Conservation (phyloP, 2,888 invertebrate species). For the Trichacis sp. region DNA sequence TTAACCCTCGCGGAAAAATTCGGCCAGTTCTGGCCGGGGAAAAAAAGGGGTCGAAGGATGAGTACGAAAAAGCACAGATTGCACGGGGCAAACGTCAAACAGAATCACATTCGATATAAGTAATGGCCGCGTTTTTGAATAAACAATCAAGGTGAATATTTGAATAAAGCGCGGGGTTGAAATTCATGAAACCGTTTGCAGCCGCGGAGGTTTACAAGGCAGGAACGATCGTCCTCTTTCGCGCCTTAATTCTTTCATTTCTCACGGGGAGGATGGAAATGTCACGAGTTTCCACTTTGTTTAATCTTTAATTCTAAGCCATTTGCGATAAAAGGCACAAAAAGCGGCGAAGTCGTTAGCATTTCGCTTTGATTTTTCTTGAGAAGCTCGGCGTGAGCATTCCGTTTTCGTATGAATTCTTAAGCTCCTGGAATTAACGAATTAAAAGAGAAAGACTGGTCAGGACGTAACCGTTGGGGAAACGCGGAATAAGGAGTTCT, state of each 20-base stretch:
- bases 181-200: background rate
- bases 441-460: slow-evolving; percentile 58
- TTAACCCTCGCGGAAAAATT: slow-evolving; percentile 65
- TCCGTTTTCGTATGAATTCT: slow-evolving; percentile 64
- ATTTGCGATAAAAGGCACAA: slow-evolving; percentile 62
- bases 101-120: no score
- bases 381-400: slow-evolving; percentile 56
- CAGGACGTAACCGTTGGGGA: slow-evolving; percentile 27
- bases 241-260: slow-evolving; percentile 30
- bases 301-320: slow-evolving; percentile 67
- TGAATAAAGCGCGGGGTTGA: background rate
- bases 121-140: background rate
- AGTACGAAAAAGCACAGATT: no score
- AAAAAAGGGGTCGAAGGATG: no score
- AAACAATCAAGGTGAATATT: background rate
- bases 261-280: slow-evolving; percentile 44
- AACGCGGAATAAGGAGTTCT: background rate
- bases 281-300: slow-evolving; percentile 59
- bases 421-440: slow-evolving; percentile 67
- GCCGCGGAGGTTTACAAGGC: background rate
- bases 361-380: slow-evolving; percentile 67
- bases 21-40: no score
- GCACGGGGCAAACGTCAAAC: no score
- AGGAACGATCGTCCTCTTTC: no score
- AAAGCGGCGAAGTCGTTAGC: slow-evolving; percentile 52